Base-by-base conservation (phyloP, 1,140 invertebrate genomes). In the Hirudo medicinalis region DNA sequence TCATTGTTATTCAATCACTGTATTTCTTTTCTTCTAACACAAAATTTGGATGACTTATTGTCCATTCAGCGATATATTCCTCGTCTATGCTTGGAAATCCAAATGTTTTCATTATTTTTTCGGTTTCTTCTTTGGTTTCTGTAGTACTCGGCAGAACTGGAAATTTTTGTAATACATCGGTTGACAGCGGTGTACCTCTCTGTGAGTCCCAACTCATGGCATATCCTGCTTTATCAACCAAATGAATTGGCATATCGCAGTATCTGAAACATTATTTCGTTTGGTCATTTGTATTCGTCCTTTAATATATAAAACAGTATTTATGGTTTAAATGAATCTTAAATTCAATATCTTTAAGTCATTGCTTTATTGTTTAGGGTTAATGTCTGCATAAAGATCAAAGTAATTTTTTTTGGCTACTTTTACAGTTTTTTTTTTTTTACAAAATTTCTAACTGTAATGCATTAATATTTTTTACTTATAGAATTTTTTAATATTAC, bases 161-260 rank as follows among this genome's bases (percentile, higher is more conserved):
- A 27, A 60, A 60, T 60, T 60, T 4, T n/a, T 60, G 4, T 27
- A 60, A 60, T 15, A 60, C 55, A 5, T 60, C 55, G 4, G 55
- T 22, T 15, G 68, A 29, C 5, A 54, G 17, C 19, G 68, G 68
- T 40, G 68, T 69, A n/a, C 43, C 43, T 8, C 49, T 29, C 20
- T 69, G 68, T 25, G 68, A 69, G 20, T 69, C 68, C 36, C 49
- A 54, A 8, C 49, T 43, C 49, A 69, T 9, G n/a, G 68, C 68
- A n/a, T 40, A 3, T 43, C 19, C 19, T 3, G 68, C 68, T n/a
- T 43, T 49, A 20, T 17, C 15, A 8, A 22, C 49, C 32, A 69
- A 29, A 20, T 69, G 6, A 20, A 25, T 43, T 53, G 68, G 68
- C 27, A 69, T 9, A 69, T 54, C 43, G 29, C 29, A 40, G 68